Conservation (phyloP, 2,797 vertebrate genomes). For the Gallinago solitaria region DNA sequence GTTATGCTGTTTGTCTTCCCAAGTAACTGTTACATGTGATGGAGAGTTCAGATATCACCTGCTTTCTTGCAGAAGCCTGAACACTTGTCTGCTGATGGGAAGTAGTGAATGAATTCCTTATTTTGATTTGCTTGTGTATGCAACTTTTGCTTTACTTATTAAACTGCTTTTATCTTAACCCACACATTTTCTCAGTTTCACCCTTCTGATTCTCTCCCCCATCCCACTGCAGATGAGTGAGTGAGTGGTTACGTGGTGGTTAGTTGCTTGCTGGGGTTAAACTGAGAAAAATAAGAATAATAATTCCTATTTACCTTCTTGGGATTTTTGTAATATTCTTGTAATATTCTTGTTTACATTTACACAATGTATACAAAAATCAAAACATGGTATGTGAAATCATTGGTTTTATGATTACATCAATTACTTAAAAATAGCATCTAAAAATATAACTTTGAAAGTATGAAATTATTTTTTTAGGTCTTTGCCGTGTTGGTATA, state of each 20-base stretch:
- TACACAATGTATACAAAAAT: background rate
- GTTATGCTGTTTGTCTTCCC: background rate
- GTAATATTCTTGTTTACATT: background rate
- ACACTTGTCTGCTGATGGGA: background rate
- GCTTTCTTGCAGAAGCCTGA: background rate
- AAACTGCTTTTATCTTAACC: background rate
- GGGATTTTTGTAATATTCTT: background rate
- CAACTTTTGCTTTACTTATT: background rate
- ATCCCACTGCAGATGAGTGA: background rate
- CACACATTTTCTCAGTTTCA: background rate
- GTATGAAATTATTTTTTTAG: background rate
- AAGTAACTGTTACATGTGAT: accelerated
- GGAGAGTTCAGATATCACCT: background rate
- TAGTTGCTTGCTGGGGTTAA: background rate
- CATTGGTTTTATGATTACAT: background rate
- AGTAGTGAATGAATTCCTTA: background rate
- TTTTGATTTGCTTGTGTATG: background rate
- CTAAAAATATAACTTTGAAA: background rate
- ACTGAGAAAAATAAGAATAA: background rate
- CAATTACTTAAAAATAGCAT: background rate
- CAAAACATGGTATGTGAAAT: background rate
- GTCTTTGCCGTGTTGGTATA: background rate
- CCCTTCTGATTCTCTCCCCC: background rate
- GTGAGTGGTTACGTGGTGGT: background rate
- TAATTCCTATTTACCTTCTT: background rate